Conservation (phyloP, 2,888 invertebrate genomes). For the Pristionchus japonicus region DNA sequence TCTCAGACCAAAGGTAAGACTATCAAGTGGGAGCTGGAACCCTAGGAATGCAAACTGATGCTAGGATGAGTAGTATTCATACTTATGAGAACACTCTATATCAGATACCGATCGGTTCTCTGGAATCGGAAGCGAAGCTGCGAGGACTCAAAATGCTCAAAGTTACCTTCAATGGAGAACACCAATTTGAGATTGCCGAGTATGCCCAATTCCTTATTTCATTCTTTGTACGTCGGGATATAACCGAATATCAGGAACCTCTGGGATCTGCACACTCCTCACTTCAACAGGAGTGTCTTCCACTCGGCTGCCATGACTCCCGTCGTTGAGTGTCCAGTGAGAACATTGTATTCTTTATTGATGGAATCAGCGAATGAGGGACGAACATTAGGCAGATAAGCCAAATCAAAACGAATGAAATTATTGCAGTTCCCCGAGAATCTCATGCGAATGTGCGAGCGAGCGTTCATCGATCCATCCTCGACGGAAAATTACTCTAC, state of each 20-base stretch:
- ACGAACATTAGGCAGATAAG: background rate
- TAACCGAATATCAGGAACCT: background rate
- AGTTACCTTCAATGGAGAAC: background rate
- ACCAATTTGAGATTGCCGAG: background rate
- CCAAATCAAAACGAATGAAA: too few relatives aligned
- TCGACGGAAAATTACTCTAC: conserved; percentile 12
- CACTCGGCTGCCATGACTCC: background rate
- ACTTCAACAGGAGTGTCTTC: background rate
- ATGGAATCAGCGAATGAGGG: too few relatives aligned
- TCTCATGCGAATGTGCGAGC: conserved; percentile 28
- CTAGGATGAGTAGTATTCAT: too few relatives aligned
- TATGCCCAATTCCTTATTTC: background rate
- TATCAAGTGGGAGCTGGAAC: background rate
- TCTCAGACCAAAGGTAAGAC: background rate
- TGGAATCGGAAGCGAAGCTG: background rate
- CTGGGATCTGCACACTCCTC: conserved; percentile 11
- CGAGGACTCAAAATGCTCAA: background rate
- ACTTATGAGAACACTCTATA: too few relatives aligned
- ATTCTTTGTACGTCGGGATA: background rate
- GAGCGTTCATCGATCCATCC: conserved; percentile 5
- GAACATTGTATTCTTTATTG: background rate
- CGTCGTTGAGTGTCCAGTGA: background rate
- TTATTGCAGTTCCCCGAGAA: background rate
- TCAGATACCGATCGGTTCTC: background rate
- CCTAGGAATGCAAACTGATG: too few relatives aligned